Conservation (phyloP, 2,113 vertebrate species). For the Thymallus thymallus region DNA sequence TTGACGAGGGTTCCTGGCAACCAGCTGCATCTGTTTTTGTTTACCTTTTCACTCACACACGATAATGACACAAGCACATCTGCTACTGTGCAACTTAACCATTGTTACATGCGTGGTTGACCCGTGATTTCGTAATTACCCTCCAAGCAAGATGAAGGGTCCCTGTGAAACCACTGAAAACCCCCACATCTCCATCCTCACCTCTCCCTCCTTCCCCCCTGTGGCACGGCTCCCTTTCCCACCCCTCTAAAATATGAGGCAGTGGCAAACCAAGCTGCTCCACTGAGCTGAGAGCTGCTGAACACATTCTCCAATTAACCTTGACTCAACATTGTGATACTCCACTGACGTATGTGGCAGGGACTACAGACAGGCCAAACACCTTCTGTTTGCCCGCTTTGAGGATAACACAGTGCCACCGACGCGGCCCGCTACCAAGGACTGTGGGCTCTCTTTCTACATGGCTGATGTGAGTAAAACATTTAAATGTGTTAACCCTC, state of each 20-base stretch:
- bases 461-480: no score
- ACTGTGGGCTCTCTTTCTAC: no score
- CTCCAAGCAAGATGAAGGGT: constrained; percentile 73
- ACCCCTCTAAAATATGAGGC: constrained; percentile 13
- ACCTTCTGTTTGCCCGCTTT: no score
- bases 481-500: no score
- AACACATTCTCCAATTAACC: no score
- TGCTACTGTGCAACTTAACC: constrained; percentile 79
- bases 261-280: constrained; percentile 22
- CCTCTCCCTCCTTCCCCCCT: background rate
- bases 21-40: constrained; percentile 79
- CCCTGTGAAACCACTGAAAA: constrained; percentile 68
- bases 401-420: no score
- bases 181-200: constrained; percentile 57
- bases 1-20: constrained; percentile 76
- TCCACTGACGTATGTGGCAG: no score
- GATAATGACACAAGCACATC: constrained; percentile 76
- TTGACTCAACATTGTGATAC: background rate
- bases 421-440: no score
- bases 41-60: constrained; percentile 73
- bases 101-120: constrained; percentile 80
- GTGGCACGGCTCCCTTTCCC: constrained; percentile 51
- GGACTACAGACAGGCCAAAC: no score
- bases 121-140: constrained; percentile 79
- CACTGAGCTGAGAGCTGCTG: constrained; percentile 9